A percentile compares a stretch with the other conserved stretches of the same genome.
Conservation (phyloP, 2,888 invertebrate species). For the Cephus pygmeus region DNA sequence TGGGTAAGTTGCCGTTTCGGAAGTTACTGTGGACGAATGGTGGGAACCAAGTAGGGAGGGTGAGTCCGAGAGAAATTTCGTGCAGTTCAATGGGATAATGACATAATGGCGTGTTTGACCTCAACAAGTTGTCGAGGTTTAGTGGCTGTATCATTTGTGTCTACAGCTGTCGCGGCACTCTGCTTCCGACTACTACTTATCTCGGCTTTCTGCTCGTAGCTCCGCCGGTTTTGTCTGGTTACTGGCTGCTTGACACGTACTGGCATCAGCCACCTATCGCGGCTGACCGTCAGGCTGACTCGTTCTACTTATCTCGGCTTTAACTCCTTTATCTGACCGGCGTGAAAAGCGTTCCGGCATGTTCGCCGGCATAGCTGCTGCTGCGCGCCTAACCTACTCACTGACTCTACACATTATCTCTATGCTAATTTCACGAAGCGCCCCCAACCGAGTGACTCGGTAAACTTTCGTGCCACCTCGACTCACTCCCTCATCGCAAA, state of each 20-base stretch:
- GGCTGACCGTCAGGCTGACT: slow-evolving; percentile 32
- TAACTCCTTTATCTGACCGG: slow-evolving; percentile 12
- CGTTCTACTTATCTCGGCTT: slow-evolving; percentile 38
- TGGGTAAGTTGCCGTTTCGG: neutral
- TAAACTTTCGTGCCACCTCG: neutral
- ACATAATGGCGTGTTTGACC: slow-evolving; percentile 32
- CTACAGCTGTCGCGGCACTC: slow-evolving; percentile 17
- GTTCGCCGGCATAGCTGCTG: slow-evolving; percentile 5
- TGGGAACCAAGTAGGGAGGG: neutral
- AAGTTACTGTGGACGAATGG: neutral
- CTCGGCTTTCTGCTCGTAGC: slow-evolving; percentile 1
- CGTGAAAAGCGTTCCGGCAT: slow-evolving; percentile 39
- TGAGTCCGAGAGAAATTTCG: neutral
- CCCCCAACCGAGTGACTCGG: slow-evolving; percentile 10
- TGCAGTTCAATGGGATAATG: slow-evolving; percentile 30
- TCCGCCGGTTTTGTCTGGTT: neutral
- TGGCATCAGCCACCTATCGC: slow-evolving; percentile 34
- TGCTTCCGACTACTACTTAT: slow-evolving; percentile 7
- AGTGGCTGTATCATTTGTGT: slow-evolving; percentile 23
- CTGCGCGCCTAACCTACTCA: slow-evolving; percentile 14
- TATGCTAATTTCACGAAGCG: slow-evolving; percentile 55
- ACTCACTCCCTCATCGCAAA: neutral
- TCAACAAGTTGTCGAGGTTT: slow-evolving; percentile 33
- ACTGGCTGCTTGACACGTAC: neutral
- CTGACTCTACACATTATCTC: slow-evolving; percentile 54